phyloP scores from a whole-genome alignment of 1,140 invertebrate species.

The Onthophagus taurus region DNA sequence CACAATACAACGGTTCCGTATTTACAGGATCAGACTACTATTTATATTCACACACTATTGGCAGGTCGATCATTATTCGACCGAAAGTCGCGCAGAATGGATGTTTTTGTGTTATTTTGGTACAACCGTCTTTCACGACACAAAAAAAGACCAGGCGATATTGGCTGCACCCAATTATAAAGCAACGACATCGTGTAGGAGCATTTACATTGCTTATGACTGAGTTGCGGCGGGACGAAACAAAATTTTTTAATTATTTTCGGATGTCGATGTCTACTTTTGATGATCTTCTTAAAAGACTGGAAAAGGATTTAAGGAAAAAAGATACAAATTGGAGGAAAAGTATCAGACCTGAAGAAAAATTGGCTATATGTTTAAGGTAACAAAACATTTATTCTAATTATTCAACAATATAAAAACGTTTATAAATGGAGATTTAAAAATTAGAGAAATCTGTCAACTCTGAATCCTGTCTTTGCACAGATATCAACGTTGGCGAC shows the following conservation, averaged over 20 bases:
- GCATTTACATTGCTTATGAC: neutral
- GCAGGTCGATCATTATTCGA: too few species aligned
- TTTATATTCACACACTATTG: too few species aligned
- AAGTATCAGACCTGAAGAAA: neutral
- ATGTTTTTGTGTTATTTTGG: too few species aligned
- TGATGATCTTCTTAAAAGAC: neutral
- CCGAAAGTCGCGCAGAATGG: too few species aligned
- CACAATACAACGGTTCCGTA: too few species aligned
- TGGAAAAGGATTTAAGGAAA: slow-evolving; percentile 1
- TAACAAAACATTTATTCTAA: neutral
- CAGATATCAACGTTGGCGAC: neutral
- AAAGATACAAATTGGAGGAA: neutral
- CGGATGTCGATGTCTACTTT: neutral
- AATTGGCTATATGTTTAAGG: neutral
- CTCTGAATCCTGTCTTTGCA: neutral
- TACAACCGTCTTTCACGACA: too few species aligned
- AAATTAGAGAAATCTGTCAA: neutral
- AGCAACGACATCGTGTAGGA: neutral
- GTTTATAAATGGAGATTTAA: neutral
- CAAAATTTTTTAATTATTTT: neutral
- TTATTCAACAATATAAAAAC: neutral
- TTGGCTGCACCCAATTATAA: neutral
- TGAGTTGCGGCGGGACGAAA: neutral
- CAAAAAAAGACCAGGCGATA: neutral
- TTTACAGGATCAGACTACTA: too few species aligned